Evolutionary conservation across 2,797 vertebrate species (phyloP).

Genomic region (Salarias fasciatus): DNA sequence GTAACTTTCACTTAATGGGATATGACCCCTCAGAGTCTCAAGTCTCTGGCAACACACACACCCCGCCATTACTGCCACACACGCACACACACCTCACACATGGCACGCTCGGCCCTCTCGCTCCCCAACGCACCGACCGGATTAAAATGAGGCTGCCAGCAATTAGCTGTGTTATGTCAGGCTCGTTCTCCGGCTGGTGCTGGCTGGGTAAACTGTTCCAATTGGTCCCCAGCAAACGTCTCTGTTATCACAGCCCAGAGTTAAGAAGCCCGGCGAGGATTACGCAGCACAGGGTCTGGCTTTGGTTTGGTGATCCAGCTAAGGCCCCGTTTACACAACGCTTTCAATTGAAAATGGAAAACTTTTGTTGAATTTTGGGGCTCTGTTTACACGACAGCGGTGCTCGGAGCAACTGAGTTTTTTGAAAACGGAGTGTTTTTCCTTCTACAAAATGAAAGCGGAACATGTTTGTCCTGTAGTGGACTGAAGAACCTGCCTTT

Average conservation of each 20-base stretch:
- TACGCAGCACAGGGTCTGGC: conserved; percentile 39
- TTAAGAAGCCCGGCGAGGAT: conserved; percentile 66
- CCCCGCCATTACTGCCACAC: conserved; percentile 55
- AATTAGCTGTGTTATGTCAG: conserved; percentile 81
- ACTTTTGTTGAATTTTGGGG: no score
- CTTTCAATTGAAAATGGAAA: no score
- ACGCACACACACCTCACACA: conserved; percentile 58
- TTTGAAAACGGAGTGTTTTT: no score
- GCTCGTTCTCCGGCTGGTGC: conserved; percentile 72
- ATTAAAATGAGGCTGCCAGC: conserved; percentile 73
- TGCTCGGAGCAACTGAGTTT: no score
- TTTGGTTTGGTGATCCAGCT: conserved; percentile 36
- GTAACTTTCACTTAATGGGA: conserved; percentile 78
- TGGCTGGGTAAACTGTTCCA: conserved; percentile 74
- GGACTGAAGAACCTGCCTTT: no score
- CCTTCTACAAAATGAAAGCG: no score
- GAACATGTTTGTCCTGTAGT: no score
- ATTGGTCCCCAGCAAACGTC: conserved; percentile 73
- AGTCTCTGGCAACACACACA: conserved; percentile 55
- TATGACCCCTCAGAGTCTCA: conserved; percentile 70
- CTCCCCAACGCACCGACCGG: conserved; percentile 57
- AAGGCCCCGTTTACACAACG: no score
- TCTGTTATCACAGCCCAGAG: conserved; percentile 69
- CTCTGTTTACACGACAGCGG: no score
- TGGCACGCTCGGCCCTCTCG: conserved; percentile 36